Evolutionary conservation across 1,140 invertebrate species (phyloP), one percentile per base, ranked within the genome.

Genomic region (Drosophila athabasca): DNA sequence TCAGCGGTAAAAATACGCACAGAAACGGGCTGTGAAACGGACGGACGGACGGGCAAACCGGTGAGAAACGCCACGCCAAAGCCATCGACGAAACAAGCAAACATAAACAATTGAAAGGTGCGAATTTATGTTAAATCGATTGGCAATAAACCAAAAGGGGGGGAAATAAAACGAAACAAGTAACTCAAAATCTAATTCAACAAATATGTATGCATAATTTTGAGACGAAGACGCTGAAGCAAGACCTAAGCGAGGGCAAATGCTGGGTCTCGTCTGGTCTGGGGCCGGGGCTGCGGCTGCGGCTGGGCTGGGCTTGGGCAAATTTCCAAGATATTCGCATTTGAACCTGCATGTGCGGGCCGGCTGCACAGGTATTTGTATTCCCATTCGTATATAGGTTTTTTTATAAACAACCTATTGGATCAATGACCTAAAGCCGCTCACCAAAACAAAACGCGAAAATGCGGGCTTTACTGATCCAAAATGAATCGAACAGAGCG

Each of bases 121-220:
- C 83, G 84, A 87, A 87, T 79, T 87, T 88, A 88, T 88, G 78
- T 73, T 78, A 88, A 88, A 74, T 53, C 66, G 82, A 88, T 85
- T 78, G 75, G 7, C 78, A 87, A 82, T 79, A 82, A 76, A 61
- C 65, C 65, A 49, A 26, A 57, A 50, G 17, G 8, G 35, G 11
- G 31, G 9, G 9, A 9, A 57, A 45, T n/a, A 26, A 49, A 15
- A 43, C 15, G 51, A 69, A 57, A 69, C 31, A 57, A 68, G 67
- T 46, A 57, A 49, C 44, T 26, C 48, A 29, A 65, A 58, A 74
- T 65, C 52, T 45, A 66, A 75, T 54, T 55, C n/a, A 51, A 43
- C 41, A 24, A 61, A 67, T 51, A 39, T 41, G 41, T 51, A 39
- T 41, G 41, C 22, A 45, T 46, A 43, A 51, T 60, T 39, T 53